A percentile compares a stretch with the other conserved stretches of the same genome.
Evolutionary conservation across 2,888 invertebrate species (phyloP).

Genomic region (Ochlodes sylvanus): DNA sequence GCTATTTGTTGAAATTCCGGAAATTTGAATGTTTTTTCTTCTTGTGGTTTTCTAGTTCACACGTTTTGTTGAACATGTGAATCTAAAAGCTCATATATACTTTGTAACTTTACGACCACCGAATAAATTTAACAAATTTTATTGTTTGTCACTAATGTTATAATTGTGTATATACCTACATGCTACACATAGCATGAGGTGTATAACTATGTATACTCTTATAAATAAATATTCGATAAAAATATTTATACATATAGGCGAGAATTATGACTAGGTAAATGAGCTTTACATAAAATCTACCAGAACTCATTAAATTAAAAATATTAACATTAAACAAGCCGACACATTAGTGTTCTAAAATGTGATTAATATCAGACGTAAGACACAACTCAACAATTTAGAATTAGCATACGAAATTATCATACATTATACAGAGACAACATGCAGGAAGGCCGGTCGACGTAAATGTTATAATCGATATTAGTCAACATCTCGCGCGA

Average conservation of each 20-base stretch:
- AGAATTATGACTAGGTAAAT: no score
- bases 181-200: no score
- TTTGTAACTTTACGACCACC: background rate
- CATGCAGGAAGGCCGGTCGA: conserved; percentile 64
- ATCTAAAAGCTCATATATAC: background rate
- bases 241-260: no score
- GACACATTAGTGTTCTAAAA: conserved; percentile 26
- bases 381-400: conserved; percentile 47
- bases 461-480: conserved; percentile 76
- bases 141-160: background rate
- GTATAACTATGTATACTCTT: no score
- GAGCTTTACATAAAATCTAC: no score
- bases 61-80: background rate
- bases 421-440: conserved; percentile 61
- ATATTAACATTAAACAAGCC: conserved; percentile 3
- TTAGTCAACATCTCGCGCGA: conserved; percentile 67
- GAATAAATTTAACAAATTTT: no score
- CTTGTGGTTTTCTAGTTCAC: no score
- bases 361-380: conserved; percentile 22
- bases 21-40: no score
- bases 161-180: background rate
- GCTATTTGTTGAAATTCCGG: no score
- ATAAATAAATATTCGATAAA: no score
- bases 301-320: background rate
- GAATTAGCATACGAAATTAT: conserved; percentile 74